Evolutionary conservation across 1,140 invertebrate genomes (phyloP), one percentile per base, ranked within the genome.

Genomic region (Teleopsis dalmanni): DNA sequence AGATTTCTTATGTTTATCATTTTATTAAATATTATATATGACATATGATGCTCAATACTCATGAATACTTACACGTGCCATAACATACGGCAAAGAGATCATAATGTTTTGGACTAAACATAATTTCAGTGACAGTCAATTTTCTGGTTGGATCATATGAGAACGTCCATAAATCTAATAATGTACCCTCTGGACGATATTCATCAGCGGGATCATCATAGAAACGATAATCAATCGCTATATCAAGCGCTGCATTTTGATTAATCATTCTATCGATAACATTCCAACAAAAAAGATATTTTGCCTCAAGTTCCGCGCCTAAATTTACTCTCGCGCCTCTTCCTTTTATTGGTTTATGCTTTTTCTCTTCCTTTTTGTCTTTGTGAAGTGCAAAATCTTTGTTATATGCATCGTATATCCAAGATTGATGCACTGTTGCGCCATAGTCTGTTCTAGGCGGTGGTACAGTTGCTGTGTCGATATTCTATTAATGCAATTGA

Each of bases 141-240:
- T 84, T 88, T 57, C 82, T 80, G 45, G 85, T 85, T 58, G 81
- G 82, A 16, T 88, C 84, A 57, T 83, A 92, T 31, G 76, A 76
- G 63, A 96, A 96, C 72, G 87, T 91, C 94, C 93, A 97, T 0
- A 97, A 71, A 0, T 93, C 93, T 37, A 97, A 70, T 5, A 96
- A 65, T 2, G 91, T 92, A 2, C 93, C 93, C 74, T 95, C 88
- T 11, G 85, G 84, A 47, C 91, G 81, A 68, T 84, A 96, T 71
- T 95, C 91, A 74, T 97, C 94, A 6, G 91, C 91, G 0, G 87
- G 86, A 73, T 96, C 93, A 68, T 97, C 91, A 83, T 87, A 97
- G 65, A 95, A 96, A 57, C 85, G 84, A 72, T 94, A 96, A 77
- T 97, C 94, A 75, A 87, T 84, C 10, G 83, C 78, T 55, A 96